Evolutionary conservation across 2,113 vertebrate species (phyloP), one percentile per base, ranked within the genome.

Genomic region (Mandrillus leucophaeus): DNA sequence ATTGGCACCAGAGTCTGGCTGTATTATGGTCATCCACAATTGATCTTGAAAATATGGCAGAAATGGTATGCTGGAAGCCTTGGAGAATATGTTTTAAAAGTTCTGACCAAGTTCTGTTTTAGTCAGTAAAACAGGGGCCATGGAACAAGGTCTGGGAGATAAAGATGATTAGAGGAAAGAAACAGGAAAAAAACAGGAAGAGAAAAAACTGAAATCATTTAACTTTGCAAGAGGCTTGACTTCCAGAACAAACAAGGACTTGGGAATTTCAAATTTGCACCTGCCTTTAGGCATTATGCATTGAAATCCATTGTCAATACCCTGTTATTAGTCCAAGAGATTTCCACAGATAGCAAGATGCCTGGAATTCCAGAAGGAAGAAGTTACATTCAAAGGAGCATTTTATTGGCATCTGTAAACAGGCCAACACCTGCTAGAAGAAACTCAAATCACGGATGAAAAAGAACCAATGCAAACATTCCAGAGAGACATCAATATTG

Each of bases 221-320:
- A 75, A 76, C 9, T 81, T 76, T 89, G 57, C 27, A 27, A 55
- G n/a, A 94, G 30, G n/a, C 35, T 84, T 76, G 38, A 73, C 40
- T 78, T 32, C 59, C 52, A 27, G 6, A 40, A 68, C n/a, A 87
- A 88, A 82, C 17, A 81, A 30, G 10, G 76, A 32, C 17, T 59
- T 66, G 30, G 22, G 52, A 57, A 82, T 92, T 89, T 64, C 72
- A 90, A 78, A 43, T 86, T 64, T 72, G 59, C 22, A 25, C 78
- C 64, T 90, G 52, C 76, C 43, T 61, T 88, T 93, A 48, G 25
- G 61, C 72, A 81, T 52, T 32, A 23, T 52, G 35, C 20, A 70
- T 84, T 90, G 70, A 83, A 84, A 55, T 83, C n/a, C 18, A 43
- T 38, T 55, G 92, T 81, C 43, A 96, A 96, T 72, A 83, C 30